These are phyloP conservation scores for Rhinolophus ferrumequinum DNA, from an alignment of 2,113 vertebrate genomes.

Conservation along the genomic window DNA sequence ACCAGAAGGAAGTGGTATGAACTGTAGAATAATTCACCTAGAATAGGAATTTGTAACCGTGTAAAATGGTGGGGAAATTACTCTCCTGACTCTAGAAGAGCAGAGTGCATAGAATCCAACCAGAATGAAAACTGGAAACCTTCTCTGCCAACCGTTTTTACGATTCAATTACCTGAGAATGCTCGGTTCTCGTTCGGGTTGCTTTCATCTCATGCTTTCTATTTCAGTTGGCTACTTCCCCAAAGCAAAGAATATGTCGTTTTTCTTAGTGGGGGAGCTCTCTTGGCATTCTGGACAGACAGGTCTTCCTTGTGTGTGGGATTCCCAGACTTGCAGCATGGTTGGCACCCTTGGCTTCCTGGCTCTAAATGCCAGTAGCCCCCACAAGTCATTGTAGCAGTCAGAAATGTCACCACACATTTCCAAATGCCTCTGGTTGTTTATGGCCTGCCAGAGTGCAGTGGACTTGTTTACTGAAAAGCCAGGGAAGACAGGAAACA, in stretches of 20 bases:
- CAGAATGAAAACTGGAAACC: too few species aligned
- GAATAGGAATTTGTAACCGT: neutral
- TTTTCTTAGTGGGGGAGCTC: neutral
- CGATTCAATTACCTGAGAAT: neutral
- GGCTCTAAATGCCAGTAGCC: slow-evolving; percentile 41
- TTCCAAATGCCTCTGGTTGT: slow-evolving; percentile 24
- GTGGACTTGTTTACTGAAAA: neutral
- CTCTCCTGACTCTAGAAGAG: neutral
- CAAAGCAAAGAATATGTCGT: slow-evolving; percentile 5
- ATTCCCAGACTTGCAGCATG: neutral
- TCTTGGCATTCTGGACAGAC: slow-evolving; percentile 1
- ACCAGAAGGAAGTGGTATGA: neutral
- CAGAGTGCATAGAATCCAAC: too few species aligned
- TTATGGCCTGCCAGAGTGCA: neutral
- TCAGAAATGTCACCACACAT: neutral
- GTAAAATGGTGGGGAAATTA: neutral
- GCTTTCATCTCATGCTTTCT: neutral
- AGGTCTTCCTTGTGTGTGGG: neutral
- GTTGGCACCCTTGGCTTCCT: slow-evolving; percentile 34
- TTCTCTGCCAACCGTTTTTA: neutral
- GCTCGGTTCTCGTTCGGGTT: neutral
- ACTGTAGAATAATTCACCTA: neutral
- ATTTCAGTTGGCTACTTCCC: neutral
- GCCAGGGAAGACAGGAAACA: neutral
- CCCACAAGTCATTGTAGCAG: neutral